Evolutionary conservation across 1,140 invertebrate genomes (phyloP), one percentile per base, ranked within the genome.

Genomic region (Drosophila micromelanica): DNA sequence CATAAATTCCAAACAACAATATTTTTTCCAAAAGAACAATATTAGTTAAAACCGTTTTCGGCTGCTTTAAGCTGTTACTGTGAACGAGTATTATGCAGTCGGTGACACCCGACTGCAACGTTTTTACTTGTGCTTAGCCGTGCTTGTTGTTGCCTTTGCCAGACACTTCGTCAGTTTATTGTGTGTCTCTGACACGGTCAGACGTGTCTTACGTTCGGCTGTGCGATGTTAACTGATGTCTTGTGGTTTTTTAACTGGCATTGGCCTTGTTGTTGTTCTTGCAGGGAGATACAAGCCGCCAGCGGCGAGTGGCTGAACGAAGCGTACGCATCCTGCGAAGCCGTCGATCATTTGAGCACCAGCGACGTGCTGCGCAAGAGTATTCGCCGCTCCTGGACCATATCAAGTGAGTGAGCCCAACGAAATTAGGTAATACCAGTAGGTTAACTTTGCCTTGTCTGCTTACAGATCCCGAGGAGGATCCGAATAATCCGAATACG

Each of bases 231-330:
- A 40, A 56, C 59, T 37, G 84, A 86, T 59, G 68, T 86, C 46
- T 79, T 89, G 43, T 87, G 84, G 78, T 87, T 84, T 64, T 49
- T 89, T 49, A 87, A 87, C 61, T 87, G 84, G 79, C 69, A 87
- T 68, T 87, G 67, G 65, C 70, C 43, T 40, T 84, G 76, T 85
- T 91, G 86, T 78, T 90, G 84, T 75, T 90, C 77, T 94, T 94
- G 74, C 92, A 96, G 96, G 93, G 95, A 96, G 91, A 92, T 96
- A 73, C 94, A 95, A 91, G 93, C 94, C 11, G 94, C 94, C 27
- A 94, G 94, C 63, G 95, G 94, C 49, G 95, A 96, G 80, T 96
- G 95, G 95, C 94, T 95, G 92, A 95, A 95, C 90, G 95, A 95
- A 74, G 80, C 84, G 23, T 94, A 94, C 63, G 90, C 93, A 15